phyloP scores from a whole-genome alignment of 2,888 invertebrate species.

The Zygaena filipendulae region DNA sequence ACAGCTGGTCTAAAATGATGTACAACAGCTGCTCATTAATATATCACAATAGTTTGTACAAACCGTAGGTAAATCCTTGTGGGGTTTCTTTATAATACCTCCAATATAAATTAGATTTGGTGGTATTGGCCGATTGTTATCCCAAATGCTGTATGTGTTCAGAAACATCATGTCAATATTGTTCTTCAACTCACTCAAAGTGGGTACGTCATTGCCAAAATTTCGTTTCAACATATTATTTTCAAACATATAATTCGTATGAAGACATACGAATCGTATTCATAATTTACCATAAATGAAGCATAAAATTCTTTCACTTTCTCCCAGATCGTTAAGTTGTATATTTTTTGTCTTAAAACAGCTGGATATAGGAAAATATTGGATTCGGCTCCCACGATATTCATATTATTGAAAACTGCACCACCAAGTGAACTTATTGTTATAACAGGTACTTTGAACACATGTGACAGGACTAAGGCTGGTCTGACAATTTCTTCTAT shows the following conservation, averaged over 20 bases:
- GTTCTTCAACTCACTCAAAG: conserved; percentile 15
- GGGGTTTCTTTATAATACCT: conserved; percentile 25
- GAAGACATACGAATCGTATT: neutral
- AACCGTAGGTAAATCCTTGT: conserved; percentile 21
- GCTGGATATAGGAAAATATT: conserved; percentile 23
- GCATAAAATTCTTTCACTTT: conserved; percentile 20
- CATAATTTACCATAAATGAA: neutral
- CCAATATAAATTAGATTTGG: conserved; percentile 28
- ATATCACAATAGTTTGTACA: too few relatives aligned
- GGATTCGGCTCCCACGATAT: conserved; percentile 17
- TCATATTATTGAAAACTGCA: conserved; percentile 7
- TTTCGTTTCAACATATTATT: conserved; percentile 16
- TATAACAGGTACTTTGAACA: conserved; percentile 18
- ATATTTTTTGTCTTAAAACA: conserved; percentile 14
- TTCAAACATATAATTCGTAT: conserved; percentile 12
- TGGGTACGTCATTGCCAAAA: conserved; percentile 19
- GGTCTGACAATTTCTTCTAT: conserved; percentile 18
- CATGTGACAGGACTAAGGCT: conserved; percentile 14
- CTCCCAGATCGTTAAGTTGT: conserved; percentile 25
- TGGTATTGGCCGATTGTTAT: conserved; percentile 25
- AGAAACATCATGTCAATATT: conserved; percentile 28
- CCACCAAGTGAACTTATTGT: conserved; percentile 15
- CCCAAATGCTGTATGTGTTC: conserved; percentile 29
- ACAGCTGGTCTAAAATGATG: too few relatives aligned
- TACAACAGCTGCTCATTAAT: too few relatives aligned